Conservation (phyloP, 2,113 vertebrate species). For the Crotalus helleri region DNA sequence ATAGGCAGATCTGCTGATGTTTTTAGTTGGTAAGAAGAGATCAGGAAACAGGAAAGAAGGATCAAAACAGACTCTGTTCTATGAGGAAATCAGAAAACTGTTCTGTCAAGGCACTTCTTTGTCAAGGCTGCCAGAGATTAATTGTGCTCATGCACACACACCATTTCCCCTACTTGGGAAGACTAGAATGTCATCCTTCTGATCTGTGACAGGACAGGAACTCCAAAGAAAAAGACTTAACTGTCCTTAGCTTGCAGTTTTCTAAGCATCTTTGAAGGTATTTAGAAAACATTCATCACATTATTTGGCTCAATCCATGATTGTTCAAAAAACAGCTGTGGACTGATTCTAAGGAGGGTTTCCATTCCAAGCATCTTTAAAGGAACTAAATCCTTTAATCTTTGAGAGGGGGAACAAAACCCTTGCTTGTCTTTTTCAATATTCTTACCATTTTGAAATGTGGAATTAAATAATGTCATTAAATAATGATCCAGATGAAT, state of each 20-base stretch:
- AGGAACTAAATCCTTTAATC: neutral
- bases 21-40: slow-evolving; percentile 76
- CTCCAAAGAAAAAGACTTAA: slow-evolving; percentile 66
- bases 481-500: neutral
- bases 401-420: neutral
- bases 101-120: slow-evolving; percentile 86
- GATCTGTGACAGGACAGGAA: slow-evolving; percentile 60
- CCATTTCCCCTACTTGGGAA: slow-evolving; percentile 57
- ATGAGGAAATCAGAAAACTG: slow-evolving; percentile 84
- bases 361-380: neutral
- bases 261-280: slow-evolving; percentile 38
- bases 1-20: slow-evolving; percentile 78
- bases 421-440: neutral
- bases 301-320: slow-evolving; percentile 46
- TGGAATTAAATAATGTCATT: neutral
- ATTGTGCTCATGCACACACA: slow-evolving; percentile 68
- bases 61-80: slow-evolving; percentile 83
- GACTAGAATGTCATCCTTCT: slow-evolving; percentile 64
- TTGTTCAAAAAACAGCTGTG: slow-evolving; percentile 36
- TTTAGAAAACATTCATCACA: slow-evolving; percentile 41
- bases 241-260: slow-evolving; percentile 56
- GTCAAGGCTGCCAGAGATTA: slow-evolving; percentile 83
- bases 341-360: neutral
- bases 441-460: neutral
- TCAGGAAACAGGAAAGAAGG: slow-evolving; percentile 89